Evolutionary conservation across 2,113 vertebrate species (phyloP).

Genomic region (Hymenochirus boettgeri): DNA sequence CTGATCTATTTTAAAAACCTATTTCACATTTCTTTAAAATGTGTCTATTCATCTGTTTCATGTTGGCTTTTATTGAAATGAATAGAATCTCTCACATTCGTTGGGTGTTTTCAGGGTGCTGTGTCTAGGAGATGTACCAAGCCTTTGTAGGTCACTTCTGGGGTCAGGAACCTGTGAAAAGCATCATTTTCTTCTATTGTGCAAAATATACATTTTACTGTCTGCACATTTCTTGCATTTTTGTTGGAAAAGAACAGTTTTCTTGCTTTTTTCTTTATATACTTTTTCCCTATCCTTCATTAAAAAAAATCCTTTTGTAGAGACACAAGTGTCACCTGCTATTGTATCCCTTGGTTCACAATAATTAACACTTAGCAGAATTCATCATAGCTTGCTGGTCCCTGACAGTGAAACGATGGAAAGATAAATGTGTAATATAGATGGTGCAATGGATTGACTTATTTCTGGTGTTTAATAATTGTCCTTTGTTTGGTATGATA

Average conservation of each 20-base stretch:
- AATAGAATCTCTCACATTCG: conserved; percentile 41
- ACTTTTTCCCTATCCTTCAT: conserved; percentile 6
- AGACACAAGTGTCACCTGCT: conserved; percentile 14
- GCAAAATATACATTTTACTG: conserved; percentile 28
- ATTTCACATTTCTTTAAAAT: conserved; percentile 35
- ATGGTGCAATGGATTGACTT: not conserved
- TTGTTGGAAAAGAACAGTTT: conserved; percentile 2
- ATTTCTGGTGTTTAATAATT: not conserved
- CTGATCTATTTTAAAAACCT: conserved; percentile 34
- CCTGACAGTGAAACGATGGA: conserved; percentile 28
- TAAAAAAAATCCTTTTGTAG: conserved; percentile 6
- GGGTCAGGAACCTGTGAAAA: conserved; percentile 39
- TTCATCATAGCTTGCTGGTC: conserved; percentile 11
- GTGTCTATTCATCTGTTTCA: conserved; percentile 37
- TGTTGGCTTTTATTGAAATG: conserved; percentile 41
- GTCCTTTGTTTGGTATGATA: not conserved
- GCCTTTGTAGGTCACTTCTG: conserved; percentile 24
- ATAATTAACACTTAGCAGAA: conserved; percentile 33
- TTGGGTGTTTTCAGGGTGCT: conserved; percentile 39
- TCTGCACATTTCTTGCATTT: conserved; percentile 24
- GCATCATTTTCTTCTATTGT: conserved; percentile 33
- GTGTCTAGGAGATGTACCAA: conserved; percentile 34
- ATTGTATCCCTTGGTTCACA: conserved; percentile 29
- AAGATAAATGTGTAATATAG: not conserved
- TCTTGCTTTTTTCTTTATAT: conserved; percentile 1